A percentile compares a stretch with the other conserved stretches of the same genome.
Conservation (phyloP, 2,888 invertebrate species). For the Ophion obscuratus region DNA sequence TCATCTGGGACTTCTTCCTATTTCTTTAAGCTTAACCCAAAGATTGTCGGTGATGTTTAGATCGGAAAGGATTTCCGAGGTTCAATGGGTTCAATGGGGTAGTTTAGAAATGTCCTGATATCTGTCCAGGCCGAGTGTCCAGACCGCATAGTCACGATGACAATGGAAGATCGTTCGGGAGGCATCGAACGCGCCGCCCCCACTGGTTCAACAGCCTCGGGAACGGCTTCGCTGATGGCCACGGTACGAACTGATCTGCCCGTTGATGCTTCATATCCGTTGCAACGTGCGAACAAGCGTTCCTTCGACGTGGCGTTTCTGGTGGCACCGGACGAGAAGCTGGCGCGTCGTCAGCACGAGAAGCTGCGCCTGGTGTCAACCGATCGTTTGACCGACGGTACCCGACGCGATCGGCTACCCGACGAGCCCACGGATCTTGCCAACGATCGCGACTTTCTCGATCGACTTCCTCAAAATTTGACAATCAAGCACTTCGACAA, state of each 20-base stretch:
- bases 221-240: constrained; percentile 62
- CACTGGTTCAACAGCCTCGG: constrained; percentile 69
- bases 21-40: neutral
- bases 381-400: constrained; percentile 69
- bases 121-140: constrained; percentile 57
- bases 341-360: constrained; percentile 88
- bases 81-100: neutral
- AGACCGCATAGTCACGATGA: constrained; percentile 78
- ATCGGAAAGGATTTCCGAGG: neutral
- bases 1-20: neutral
- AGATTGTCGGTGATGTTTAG: neutral
- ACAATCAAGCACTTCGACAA: constrained; percentile 80
- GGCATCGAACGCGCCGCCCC: constrained; percentile 81
- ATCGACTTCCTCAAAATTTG: constrained; percentile 80
- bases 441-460: constrained; percentile 71
- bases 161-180: constrained; percentile 84
- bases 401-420: constrained; percentile 70
- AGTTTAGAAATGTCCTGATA: neutral
- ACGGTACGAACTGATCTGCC: constrained; percentile 72
- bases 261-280: constrained; percentile 80
- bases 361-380: constrained; percentile 78
- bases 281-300: constrained; percentile 87
- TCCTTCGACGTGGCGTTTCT: constrained; percentile 96
- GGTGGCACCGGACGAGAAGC: constrained; percentile 94
- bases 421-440: constrained; percentile 68